Conservation (phyloP, 1,140 invertebrate species). For the Heliconius hermathena region DNA sequence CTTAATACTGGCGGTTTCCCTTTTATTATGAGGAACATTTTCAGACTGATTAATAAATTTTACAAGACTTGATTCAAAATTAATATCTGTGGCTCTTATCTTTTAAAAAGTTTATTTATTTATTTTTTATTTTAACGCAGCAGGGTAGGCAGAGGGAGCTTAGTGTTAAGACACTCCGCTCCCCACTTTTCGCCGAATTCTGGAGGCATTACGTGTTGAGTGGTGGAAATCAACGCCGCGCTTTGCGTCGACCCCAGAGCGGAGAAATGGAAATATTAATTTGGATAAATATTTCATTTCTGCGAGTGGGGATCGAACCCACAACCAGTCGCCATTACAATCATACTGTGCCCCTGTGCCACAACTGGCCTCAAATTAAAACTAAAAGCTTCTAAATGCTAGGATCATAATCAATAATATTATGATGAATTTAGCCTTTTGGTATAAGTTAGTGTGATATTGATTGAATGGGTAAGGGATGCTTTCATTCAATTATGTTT, state of each 20-base stretch:
- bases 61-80: neutral
- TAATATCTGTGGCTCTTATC: neutral
- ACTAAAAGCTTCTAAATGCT: neutral
- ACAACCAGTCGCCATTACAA: too few relatives aligned
- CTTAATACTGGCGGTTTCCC: slow-evolving; percentile 7
- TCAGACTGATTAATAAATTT: neutral
- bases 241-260: too few relatives aligned
- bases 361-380: neutral
- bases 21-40: slow-evolving; percentile 11
- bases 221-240: too few relatives aligned
- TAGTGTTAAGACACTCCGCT: too few relatives aligned
- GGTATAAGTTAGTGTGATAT: neutral
- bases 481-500: neutral
- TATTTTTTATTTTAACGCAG: too few relatives aligned
- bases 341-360: too few relatives aligned
- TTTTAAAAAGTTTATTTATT: neutral
- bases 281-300: too few relatives aligned
- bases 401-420: neutral
- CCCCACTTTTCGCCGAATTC: too few relatives aligned
- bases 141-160: too few relatives aligned
- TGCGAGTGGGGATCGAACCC: too few relatives aligned
- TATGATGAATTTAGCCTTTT: neutral
- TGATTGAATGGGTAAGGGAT: neutral
- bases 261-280: too few relatives aligned
- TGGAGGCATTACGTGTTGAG: too few relatives aligned